These are phyloP conservation scores for Phocoena sinus DNA, from an alignment of 2,113 vertebrate genomes.

Conservation along the genomic window DNA sequence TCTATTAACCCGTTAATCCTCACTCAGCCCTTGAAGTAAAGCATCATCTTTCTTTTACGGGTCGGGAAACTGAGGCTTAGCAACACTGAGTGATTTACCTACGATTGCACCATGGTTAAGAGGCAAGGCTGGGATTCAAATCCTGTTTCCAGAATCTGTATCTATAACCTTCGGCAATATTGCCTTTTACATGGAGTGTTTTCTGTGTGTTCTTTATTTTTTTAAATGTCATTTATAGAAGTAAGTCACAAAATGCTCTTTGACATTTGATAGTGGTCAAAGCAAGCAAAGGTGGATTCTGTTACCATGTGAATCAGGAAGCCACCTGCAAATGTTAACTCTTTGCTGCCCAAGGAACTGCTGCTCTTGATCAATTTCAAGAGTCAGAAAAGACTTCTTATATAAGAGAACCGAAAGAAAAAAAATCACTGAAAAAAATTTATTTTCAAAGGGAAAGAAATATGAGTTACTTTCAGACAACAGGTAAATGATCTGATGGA, in stretches of 20 bases:
- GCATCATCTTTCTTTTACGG: not conserved
- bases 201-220: not conserved
- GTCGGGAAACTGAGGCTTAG: not conserved
- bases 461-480: not conserved
- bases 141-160: not conserved
- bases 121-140: not conserved
- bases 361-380: not conserved
- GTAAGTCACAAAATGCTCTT: not conserved
- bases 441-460: not conserved
- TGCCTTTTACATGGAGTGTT: not conserved
- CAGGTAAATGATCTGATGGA: not conserved
- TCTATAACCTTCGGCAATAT: not conserved
- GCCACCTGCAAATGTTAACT: not conserved
- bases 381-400: not conserved
- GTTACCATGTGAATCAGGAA: not conserved
- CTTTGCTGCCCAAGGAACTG: not conserved
- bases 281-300: not conserved
- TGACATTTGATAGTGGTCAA: not conserved
- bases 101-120: not conserved
- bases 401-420: not conserved
- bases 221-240: not conserved
- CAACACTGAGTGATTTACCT: not conserved
- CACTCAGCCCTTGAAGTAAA: not conserved
- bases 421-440: not conserved
- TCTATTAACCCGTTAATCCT: not conserved